Evolutionary conservation across 2,888 invertebrate genomes (phyloP).

Genomic region (Stenoptilia bipunctidactyla): DNA sequence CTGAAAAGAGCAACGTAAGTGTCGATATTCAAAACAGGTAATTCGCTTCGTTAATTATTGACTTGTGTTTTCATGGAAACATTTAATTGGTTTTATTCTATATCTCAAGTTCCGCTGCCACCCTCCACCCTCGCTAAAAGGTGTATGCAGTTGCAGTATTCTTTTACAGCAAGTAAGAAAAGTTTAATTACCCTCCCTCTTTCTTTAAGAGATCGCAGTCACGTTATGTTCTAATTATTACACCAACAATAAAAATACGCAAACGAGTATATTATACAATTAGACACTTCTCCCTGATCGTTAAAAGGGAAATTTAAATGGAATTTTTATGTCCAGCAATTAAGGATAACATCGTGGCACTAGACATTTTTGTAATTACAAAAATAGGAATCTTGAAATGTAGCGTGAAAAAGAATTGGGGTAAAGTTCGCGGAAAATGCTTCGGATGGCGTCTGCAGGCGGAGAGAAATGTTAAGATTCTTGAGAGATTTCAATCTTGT

Average conservation of each 20-base stretch:
- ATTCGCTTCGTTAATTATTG: constrained; percentile 36
- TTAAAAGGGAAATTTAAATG: constrained; percentile 73
- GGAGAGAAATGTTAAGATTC: no score
- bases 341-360: constrained; percentile 70
- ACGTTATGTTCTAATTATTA: constrained; percentile 70
- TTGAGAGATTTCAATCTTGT: no score
- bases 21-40: constrained; percentile 41
- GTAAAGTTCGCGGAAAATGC: constrained; percentile 50
- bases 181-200: constrained; percentile 60
- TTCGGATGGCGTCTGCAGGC: constrained; percentile 25
- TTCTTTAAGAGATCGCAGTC: constrained; percentile 53
- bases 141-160: constrained; percentile 46
- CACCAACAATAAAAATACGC: constrained; percentile 69
- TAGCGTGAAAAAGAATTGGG: constrained; percentile 71
- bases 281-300: constrained; percentile 68
- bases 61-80: no score
- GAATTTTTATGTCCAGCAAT: constrained; percentile 73
- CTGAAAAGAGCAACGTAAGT: constrained; percentile 22
- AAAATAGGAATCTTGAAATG: constrained; percentile 72
- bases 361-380: constrained; percentile 72
- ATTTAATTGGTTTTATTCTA: constrained; percentile 10
- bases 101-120: constrained; percentile 47
- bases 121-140: constrained; percentile 26
- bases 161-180: constrained; percentile 49
- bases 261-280: constrained; percentile 72